Evolutionary conservation across 2,888 invertebrate species (phyloP).

Genomic region (Drosophila stalkeri): DNA sequence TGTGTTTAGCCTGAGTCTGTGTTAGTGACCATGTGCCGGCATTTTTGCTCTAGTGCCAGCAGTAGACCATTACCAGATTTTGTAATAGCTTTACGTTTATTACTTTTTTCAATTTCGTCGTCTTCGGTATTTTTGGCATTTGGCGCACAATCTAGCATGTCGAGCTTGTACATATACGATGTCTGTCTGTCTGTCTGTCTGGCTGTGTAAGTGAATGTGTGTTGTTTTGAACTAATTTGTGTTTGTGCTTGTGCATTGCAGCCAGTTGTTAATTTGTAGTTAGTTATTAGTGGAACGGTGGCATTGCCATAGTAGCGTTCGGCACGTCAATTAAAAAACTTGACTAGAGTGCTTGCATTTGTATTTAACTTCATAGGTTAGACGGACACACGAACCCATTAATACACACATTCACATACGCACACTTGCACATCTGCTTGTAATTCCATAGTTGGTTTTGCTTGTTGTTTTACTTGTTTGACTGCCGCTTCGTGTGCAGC

Average conservation of each 20-base stretch:
- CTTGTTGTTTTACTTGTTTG: constrained; percentile 60
- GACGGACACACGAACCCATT: constrained; percentile 7
- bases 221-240: constrained; percentile 29
- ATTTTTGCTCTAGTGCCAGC: constrained; percentile 72
- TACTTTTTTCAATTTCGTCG: constrained; percentile 77
- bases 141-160: constrained; percentile 43
- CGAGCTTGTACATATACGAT: constrained; percentile 11
- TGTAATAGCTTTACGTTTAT: constrained; percentile 82
- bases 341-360: constrained; percentile 43
- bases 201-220: constrained; percentile 20
- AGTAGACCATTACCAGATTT: constrained; percentile 81
- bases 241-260: constrained; percentile 39
- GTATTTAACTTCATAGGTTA: constrained; percentile 11
- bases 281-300: constrained; percentile 32
- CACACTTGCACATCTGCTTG: constrained; percentile 31
- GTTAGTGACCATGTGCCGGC: constrained; percentile 61
- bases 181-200: background rate
- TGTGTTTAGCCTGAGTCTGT: constrained; percentile 14
- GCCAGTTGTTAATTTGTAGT: constrained; percentile 71
- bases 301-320: constrained; percentile 44
- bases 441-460: constrained; percentile 57
- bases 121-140: constrained; percentile 61
- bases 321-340: constrained; percentile 75
- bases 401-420: constrained; percentile 14
- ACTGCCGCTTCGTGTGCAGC: constrained; percentile 60